phyloP scores from a whole-genome alignment of 2,113 vertebrate species.

The Silurus glanis region DNA sequence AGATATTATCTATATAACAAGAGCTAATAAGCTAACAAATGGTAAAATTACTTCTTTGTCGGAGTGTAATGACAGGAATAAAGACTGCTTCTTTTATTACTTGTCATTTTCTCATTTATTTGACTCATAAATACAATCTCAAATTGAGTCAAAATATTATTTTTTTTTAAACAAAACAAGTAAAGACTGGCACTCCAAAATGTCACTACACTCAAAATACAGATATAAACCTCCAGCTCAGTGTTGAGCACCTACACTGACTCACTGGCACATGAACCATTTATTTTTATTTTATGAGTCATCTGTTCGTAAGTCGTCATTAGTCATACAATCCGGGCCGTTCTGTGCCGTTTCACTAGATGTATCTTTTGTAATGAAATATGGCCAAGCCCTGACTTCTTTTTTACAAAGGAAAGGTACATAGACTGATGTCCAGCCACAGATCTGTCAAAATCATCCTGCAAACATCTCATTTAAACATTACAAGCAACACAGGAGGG shows the following conservation, averaged over 20 bases:
- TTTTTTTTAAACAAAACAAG: neutral
- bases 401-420: neutral
- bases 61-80: neutral
- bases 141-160: neutral
- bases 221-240: neutral
- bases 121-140: neutral
- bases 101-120: neutral
- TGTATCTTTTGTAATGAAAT: neutral
- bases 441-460: neutral
- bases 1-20: neutral
- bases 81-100: neutral
- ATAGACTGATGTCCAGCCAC: neutral
- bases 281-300: neutral
- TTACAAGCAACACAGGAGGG: neutral
- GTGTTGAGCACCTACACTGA: neutral
- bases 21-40: neutral
- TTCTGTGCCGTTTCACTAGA: neutral
- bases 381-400: neutral
- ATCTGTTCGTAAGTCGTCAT: neutral
- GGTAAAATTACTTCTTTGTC: neutral
- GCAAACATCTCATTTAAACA: neutral
- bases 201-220: neutral
- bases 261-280: neutral
- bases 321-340: neutral
- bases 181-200: neutral